phyloP scores from a whole-genome alignment of 2,113 vertebrate genomes.

The Nansenia antarctica region DNA sequence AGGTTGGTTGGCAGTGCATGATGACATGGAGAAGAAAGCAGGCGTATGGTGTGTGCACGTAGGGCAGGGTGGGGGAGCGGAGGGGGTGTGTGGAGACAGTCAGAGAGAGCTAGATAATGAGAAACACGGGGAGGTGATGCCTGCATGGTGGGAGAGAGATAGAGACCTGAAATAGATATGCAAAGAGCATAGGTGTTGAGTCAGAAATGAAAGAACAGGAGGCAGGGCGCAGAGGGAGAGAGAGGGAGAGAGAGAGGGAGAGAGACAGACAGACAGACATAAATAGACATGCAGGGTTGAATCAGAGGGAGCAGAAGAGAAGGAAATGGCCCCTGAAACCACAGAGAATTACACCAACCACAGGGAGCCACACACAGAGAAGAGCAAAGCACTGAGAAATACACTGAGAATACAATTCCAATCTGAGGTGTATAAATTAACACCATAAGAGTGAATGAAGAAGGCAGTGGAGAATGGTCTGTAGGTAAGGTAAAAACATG shows the following conservation, averaged over 20 bases:
- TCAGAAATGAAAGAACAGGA: slow-evolving; percentile 69
- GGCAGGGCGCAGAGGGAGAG: slow-evolving; percentile 22
- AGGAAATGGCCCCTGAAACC: slow-evolving; percentile 34
- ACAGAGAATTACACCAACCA: slow-evolving; percentile 15
- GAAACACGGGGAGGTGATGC: slow-evolving; percentile 74
- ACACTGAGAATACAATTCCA: background rate
- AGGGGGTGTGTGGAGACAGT: too few relatives aligned
- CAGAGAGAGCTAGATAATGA: slow-evolving; percentile 65
- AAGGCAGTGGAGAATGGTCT: background rate
- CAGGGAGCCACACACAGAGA: background rate
- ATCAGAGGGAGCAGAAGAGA: slow-evolving; percentile 60
- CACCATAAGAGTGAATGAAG: background rate
- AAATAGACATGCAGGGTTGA: slow-evolving; percentile 65
- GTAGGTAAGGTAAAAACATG: background rate
- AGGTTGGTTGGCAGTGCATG: background rate
- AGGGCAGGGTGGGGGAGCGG: slow-evolving; percentile 59
- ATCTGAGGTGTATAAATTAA: background rate
- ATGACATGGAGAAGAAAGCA: slow-evolving; percentile 9
- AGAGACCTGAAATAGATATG: slow-evolving; percentile 79
- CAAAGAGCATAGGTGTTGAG: slow-evolving; percentile 77
- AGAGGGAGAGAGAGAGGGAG: slow-evolving; percentile 20
- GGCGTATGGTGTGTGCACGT: slow-evolving; percentile 48
- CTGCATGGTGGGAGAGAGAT: slow-evolving; percentile 70
- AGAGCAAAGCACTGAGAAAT: slow-evolving; percentile 9
- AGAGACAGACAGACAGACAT: slow-evolving; percentile 22